Percentiles rank a stretch among this genome's conserved stretches.
Evolutionary conservation across 2,797 vertebrate genomes (phyloP).

Genomic region (Mastacembelus armatus): DNA sequence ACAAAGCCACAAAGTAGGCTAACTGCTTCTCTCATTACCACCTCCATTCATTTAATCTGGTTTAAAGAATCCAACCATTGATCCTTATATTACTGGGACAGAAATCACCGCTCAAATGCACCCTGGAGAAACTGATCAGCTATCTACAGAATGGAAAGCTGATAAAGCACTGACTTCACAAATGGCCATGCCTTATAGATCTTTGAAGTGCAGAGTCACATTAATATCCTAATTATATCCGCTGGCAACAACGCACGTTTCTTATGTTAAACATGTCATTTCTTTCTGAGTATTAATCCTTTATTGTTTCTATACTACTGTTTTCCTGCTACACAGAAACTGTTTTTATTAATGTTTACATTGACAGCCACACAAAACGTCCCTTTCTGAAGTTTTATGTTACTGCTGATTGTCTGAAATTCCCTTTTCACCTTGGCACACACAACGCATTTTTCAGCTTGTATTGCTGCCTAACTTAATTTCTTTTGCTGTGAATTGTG

Average conservation of each 20-base stretch:
- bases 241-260: conserved; percentile 9
- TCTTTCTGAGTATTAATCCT: background rate
- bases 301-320: background rate
- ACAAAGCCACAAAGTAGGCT: conserved; percentile 22
- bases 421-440: conserved; percentile 34
- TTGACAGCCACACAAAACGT: conserved; percentile 1
- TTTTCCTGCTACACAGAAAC: background rate
- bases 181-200: conserved; percentile 36
- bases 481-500: conserved; percentile 24
- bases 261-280: conserved; percentile 11
- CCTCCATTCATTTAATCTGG: conserved; percentile 52
- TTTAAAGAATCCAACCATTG: conserved; percentile 66
- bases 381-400: conserved; percentile 32
- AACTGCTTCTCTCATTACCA: conserved; percentile 55
- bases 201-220: conserved; percentile 15
- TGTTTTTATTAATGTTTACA: background rate
- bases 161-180: conserved; percentile 43
- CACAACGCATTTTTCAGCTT: conserved; percentile 27
- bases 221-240: conserved; percentile 49
- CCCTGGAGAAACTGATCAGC: conserved; percentile 55
- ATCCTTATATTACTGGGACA: conserved; percentile 39
- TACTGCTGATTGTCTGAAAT: conserved; percentile 43
- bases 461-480: conserved; percentile 21
- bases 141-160: conserved; percentile 29
- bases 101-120: conserved; percentile 2